Evolutionary conservation across 2,797 vertebrate genomes (phyloP).

Genomic region (Myoxocephalus aenaeus): DNA sequence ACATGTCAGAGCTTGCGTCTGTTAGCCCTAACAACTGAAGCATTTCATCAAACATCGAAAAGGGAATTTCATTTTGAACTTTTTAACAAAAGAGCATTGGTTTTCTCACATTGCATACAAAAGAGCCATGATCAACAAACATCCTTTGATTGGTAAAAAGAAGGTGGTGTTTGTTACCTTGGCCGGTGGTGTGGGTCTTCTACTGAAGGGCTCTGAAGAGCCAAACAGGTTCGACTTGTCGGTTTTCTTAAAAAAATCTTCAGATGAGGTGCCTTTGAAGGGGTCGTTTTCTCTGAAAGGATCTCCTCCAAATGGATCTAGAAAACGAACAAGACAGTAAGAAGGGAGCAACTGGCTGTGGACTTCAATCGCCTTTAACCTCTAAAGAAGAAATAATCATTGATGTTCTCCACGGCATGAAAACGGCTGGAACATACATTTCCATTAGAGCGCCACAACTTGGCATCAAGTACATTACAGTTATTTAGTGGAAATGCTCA

Average conservation of each 20-base stretch:
- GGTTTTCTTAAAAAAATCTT: constrained; percentile 91
- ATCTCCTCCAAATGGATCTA: constrained; percentile 90
- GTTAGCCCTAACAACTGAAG: background rate
- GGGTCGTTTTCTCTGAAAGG: constrained; percentile 85
- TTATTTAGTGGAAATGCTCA: constrained; percentile 11
- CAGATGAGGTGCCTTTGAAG: constrained; percentile 81
- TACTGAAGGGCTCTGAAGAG: constrained; percentile 89
- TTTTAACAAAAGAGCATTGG: background rate
- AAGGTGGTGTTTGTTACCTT: constrained; percentile 83
- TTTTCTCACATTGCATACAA: background rate
- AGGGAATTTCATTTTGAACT: background rate
- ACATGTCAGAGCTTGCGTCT: background rate
- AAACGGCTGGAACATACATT: constrained; percentile 10
- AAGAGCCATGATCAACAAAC: constrained; percentile 6
- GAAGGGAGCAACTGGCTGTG: background rate
- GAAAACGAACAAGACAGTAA: constrained; percentile 15
- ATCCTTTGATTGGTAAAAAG: background rate
- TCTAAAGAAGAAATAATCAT: constrained; percentile 19
- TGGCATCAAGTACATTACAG: background rate
- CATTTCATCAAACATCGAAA: background rate
- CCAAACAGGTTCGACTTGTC: constrained; percentile 89
- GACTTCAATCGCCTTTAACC: background rate
- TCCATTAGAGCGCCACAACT: constrained; percentile 6
- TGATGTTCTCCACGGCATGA: constrained; percentile 15
- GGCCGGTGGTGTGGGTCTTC: constrained; percentile 84